Base-by-base conservation (phyloP, 2,888 invertebrate genomes). In the Drosophila anceps region DNA sequence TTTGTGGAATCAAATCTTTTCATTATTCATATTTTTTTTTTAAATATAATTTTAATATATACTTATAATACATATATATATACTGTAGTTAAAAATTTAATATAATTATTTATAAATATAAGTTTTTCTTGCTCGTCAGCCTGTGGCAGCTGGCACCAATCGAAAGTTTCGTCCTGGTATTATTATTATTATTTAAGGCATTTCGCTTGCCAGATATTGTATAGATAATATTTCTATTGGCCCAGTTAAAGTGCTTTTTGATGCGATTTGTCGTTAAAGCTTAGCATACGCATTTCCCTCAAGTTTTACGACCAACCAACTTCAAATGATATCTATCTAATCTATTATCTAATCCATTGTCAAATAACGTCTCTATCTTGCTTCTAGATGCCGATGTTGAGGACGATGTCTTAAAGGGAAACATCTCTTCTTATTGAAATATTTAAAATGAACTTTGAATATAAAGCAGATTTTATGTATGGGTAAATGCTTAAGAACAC, bases 111-210 rank as follows among this genome's bases (percentile, higher is more conserved):
- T 24, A 24, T 24, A 24, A 24, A 24, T n/a, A 24, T 24, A 88
- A 88, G 71, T 80, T 84, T 50, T 76, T 70, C 73, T 69, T 84
- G 82, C 65, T 82, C 76, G 73, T 79, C 73, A 83, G 80, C 66
- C 60, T 58, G 75, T 87, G 85, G 85, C 88, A 83, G 83, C 85
- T 85, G 82, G 67, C 82, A 67, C 79, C 75, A 79, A 75, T 79
- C 77, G 79, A 79, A 77, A 77, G 33, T 79, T 77, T 66, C 44
- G 44, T 63, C 65, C 58, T 55, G 39, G 31, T 62, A 20, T 57
- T 74, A 60, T 75, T 72, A 60, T 75, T 72, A 77, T 77, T 76
- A 76, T 76, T 75, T 75, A 71, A 51, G 77, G 44, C 77, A 72
- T 71, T 68, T 62, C 35, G 48, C n/a, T 13, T 41, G 20, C 35